Conservation (phyloP, 2,113 vertebrate species). For the Petaurus breviceps region DNA sequence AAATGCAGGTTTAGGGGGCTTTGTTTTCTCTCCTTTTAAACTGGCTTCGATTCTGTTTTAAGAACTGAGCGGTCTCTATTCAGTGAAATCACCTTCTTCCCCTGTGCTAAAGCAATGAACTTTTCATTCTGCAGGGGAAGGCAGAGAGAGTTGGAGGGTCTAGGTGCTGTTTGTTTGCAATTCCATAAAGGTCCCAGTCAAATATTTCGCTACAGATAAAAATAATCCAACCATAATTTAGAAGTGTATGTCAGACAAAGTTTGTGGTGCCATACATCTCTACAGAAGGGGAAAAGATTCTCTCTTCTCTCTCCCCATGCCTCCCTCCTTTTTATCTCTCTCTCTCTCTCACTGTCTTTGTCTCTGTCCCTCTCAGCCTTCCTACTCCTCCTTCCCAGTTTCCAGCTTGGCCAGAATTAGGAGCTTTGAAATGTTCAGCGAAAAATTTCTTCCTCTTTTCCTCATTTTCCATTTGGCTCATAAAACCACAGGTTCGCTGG, state of each 20-base stretch:
- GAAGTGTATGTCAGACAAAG: background rate
- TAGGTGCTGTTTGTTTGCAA: background rate
- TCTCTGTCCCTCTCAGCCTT: too few species aligned
- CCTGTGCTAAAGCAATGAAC: too few species aligned
- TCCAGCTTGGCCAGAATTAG: too few species aligned
- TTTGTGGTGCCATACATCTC: background rate
- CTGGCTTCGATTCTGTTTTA: too few species aligned
- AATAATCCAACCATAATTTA: background rate
- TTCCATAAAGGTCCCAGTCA: background rate
- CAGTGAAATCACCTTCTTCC: background rate
- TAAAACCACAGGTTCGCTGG: too few species aligned
- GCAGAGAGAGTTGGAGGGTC: background rate
- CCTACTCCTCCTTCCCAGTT: background rate
- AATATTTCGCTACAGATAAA: background rate
- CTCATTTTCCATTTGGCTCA: too few species aligned
- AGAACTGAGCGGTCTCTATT: background rate
- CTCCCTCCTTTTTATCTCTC: too few species aligned
- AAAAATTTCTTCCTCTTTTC: too few species aligned
- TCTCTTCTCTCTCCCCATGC: too few species aligned
- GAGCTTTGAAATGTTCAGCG: too few species aligned
- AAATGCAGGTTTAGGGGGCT: background rate
- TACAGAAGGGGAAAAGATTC: background rate
- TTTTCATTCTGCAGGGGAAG: background rate
- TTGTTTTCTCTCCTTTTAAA: background rate
- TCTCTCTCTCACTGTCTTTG: too few species aligned